These are phyloP conservation scores for Melanostoma mellinum DNA, from an alignment of 2,888 invertebrate species.

Conservation along the genomic window DNA sequence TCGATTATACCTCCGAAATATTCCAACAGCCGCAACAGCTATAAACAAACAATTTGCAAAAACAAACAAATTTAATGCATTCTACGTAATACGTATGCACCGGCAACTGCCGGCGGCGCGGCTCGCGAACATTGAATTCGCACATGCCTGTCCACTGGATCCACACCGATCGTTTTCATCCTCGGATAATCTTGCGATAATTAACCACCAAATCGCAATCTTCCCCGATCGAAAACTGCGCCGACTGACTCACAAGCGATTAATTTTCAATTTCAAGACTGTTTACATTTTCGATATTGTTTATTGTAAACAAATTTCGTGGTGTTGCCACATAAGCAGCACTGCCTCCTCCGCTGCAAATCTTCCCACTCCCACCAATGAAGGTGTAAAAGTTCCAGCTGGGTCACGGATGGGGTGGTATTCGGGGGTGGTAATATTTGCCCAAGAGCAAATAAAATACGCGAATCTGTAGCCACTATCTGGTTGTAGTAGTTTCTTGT, in stretches of 20 bases:
- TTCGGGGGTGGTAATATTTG: background rate
- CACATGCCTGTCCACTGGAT: conserved; percentile 41
- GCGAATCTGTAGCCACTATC: conserved; percentile 22
- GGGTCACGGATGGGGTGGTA: conserved; percentile 1
- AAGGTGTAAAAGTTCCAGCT: conserved; percentile 15
- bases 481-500: background rate
- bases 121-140: conserved; percentile 28
- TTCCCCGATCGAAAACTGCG: conserved; percentile 13
- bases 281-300: conserved; percentile 64
- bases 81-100: conserved; percentile 41
- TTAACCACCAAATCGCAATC: conserved; percentile 44
- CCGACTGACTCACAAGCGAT: conserved; percentile 60
- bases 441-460: conserved; percentile 19
- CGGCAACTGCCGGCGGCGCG: background rate
- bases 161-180: conserved; percentile 14
- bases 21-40: conserved; percentile 39
- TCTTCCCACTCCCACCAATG: conserved; percentile 21
- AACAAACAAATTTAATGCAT: conserved; percentile 47
- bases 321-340: conserved; percentile 54
- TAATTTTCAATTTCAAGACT: conserved; percentile 61
- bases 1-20: conserved; percentile 21
- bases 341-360: conserved; percentile 15
- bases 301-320: conserved; percentile 62
- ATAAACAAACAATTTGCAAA: conserved; percentile 54
- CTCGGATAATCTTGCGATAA: conserved; percentile 38